Base-by-base conservation (phyloP, 2,113 vertebrate genomes). In the Lepisosteus oculatus region DNA sequence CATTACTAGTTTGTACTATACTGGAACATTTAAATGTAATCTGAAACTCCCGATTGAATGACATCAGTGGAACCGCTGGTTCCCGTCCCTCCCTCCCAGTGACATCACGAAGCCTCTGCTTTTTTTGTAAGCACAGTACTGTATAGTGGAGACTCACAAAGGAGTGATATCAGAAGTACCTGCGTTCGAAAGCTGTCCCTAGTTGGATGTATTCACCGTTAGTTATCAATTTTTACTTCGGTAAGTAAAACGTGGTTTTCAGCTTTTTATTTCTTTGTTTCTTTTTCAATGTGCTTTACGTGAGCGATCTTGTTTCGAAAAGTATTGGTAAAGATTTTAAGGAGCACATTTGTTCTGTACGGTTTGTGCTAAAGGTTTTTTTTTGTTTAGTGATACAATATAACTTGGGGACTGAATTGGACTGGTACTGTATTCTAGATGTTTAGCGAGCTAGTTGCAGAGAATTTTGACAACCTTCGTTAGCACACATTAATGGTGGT, bases 51-150 rank as follows among this genome's bases (percentile, higher is more conserved):
- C 47, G 29, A 67, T 54, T 54, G 15, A 44, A 67, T 55, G 66
- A 67, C 66, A 67, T 67, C 47, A 67, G 45, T 17, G 45, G 13
- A 17, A 45, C 66, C 44, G n/a, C 8, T 11, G 68, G 55, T 69
- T 68, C 55, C 55, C 66, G 65, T 61, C 44, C 65, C 72, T 61
- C 72, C 72, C 57, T 59, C 65, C 44, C 55, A 43, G 56, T 73
- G 72, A 73, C 72, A 43, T 73, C 72, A 68, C 56, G 1, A 41
- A 57, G 56, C 45, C 45, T 14, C 65, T 67, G 65, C 65, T 65
- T 66, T 67, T 55, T 51, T 68, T 54, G 14, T 47, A 15, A 68
- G 67, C 47, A 41, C 67, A 15, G 65, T 29, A 15, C 12, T n/a
- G 54, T 42, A 17, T 57, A 42, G 29, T 41, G 29, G 43, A 57